A percentile compares a stretch with the other conserved stretches of the same genome.
Conservation (phyloP, 2,888 invertebrate genomes). For the Drosophila imparisetae region DNA sequence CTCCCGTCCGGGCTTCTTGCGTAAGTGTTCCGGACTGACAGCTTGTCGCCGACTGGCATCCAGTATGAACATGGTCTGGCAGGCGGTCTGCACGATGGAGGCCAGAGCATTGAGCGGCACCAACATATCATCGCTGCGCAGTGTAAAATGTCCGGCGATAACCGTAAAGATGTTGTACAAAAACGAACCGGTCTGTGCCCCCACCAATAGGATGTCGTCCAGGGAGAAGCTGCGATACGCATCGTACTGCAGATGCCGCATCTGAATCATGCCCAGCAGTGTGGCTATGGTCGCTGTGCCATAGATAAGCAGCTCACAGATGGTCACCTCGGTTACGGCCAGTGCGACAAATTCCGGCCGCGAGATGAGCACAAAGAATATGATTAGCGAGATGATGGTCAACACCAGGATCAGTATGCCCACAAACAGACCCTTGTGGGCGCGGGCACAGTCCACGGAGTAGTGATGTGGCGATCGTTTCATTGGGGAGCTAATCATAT, state of each 20-base stretch:
- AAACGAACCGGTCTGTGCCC: slow-evolving; percentile 97
- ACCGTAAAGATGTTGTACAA: slow-evolving; percentile 97
- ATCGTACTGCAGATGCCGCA: slow-evolving; percentile 93
- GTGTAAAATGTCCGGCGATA: slow-evolving; percentile 95
- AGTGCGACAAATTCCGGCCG: slow-evolving; percentile 91
- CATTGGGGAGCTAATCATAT: slow-evolving; percentile 87
- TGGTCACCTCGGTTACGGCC: slow-evolving; percentile 94
- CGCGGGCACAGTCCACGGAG: slow-evolving; percentile 96
- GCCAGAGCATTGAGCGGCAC: slow-evolving; percentile 93
- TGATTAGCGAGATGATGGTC: slow-evolving; percentile 95
- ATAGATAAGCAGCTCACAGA: slow-evolving; percentile 94
- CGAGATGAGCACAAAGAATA: slow-evolving; percentile 95
- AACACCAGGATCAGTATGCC: slow-evolving; percentile 94
- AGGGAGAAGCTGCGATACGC: slow-evolving; percentile 92
- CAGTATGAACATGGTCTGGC: slow-evolving; percentile 95
- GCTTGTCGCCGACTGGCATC: slow-evolving; percentile 95
- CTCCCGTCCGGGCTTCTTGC: slow-evolving; percentile 95
- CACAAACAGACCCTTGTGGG: slow-evolving; percentile 96
- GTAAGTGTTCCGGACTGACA: slow-evolving; percentile 91
- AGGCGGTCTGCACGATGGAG: slow-evolving; percentile 94
- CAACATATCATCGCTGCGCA: slow-evolving; percentile 91
- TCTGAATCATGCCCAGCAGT: slow-evolving; percentile 94
- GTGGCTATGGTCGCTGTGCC: slow-evolving; percentile 94
- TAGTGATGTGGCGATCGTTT: slow-evolving; percentile 95
- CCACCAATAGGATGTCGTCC: slow-evolving; percentile 95